Evolutionary conservation across 2,888 invertebrate species (phyloP).

Genomic region (Graphium colonna): DNA sequence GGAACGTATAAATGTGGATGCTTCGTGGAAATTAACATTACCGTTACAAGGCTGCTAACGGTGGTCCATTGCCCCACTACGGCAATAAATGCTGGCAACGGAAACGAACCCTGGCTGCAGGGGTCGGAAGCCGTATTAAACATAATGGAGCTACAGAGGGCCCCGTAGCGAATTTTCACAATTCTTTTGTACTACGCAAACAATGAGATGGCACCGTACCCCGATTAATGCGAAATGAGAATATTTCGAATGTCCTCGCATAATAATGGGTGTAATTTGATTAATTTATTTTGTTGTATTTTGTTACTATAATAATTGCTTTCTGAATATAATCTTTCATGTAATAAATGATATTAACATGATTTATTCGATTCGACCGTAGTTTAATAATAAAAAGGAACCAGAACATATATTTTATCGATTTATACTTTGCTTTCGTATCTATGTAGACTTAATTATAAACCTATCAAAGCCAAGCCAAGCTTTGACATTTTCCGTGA

Average conservation of each 20-base stretch:
- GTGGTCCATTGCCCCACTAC: neutral
- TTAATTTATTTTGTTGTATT: neutral
- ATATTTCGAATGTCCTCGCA: neutral
- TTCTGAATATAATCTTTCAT: neutral
- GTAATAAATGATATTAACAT: neutral
- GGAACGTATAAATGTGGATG: too few species aligned
- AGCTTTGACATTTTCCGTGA: too few species aligned
- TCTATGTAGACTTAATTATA: too few species aligned
- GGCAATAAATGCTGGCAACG: constrained; percentile 1
- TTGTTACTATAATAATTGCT: neutral
- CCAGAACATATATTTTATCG: neutral
- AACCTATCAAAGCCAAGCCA: too few species aligned
- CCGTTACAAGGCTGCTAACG: neutral
- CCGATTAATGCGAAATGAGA: neutral
- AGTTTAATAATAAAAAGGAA: neutral
- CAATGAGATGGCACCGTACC: neutral
- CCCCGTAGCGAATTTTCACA: neutral
- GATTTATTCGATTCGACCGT: neutral
- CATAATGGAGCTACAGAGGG: neutral
- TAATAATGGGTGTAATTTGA: neutral
- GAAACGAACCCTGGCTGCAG: neutral
- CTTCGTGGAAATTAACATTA: neutral
- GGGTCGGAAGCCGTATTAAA: neutral
- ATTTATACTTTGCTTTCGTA: too few species aligned
- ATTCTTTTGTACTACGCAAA: neutral